A percentile compares a stretch with the other conserved stretches of the same genome.
Evolutionary conservation across 2,113 vertebrate genomes (phyloP).

Genomic region (Blennius ocellaris): DNA sequence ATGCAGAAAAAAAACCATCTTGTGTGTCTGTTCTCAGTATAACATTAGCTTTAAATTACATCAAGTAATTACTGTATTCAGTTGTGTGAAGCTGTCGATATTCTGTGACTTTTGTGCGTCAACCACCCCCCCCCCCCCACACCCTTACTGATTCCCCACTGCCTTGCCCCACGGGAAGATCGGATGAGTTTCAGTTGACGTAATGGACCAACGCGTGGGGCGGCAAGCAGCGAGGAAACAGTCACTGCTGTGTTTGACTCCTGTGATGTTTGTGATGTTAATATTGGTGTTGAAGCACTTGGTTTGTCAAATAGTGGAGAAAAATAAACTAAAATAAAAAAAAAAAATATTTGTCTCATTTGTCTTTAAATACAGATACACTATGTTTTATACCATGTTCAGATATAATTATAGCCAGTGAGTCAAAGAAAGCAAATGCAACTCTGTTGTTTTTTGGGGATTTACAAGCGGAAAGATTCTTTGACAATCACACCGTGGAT

Average conservation of each 20-base stretch:
- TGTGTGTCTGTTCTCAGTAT: slow-evolving; percentile 64
- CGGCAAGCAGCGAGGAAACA: slow-evolving; percentile 55
- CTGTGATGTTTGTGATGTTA: slow-evolving; percentile 79
- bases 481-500: background rate
- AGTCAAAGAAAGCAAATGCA: no score
- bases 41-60: slow-evolving; percentile 74
- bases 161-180: slow-evolving; percentile 26
- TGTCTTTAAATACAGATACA: no score
- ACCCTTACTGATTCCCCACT: slow-evolving; percentile 35
- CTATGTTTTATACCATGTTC: no score
- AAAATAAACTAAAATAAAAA: slow-evolving; percentile 73
- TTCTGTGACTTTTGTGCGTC: slow-evolving; percentile 75
- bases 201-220: slow-evolving; percentile 61
- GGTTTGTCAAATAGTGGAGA: slow-evolving; percentile 81
- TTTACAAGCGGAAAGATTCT: slow-evolving; percentile 1
- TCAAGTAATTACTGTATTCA: slow-evolving; percentile 60
- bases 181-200: slow-evolving; percentile 37
- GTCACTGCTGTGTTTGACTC: slow-evolving; percentile 76
- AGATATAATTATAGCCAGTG: no score
- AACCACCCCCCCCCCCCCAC: slow-evolving; percentile 12
- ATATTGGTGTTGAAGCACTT: slow-evolving; percentile 81
- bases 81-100: slow-evolving; percentile 74
- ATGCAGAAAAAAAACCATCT: slow-evolving; percentile 35
- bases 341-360: slow-evolving; percentile 31
- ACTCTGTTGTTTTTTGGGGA: no score